Evolutionary conservation across 1,140 invertebrate genomes (phyloP).

Genomic region (Dendrolimus punctatus): DNA sequence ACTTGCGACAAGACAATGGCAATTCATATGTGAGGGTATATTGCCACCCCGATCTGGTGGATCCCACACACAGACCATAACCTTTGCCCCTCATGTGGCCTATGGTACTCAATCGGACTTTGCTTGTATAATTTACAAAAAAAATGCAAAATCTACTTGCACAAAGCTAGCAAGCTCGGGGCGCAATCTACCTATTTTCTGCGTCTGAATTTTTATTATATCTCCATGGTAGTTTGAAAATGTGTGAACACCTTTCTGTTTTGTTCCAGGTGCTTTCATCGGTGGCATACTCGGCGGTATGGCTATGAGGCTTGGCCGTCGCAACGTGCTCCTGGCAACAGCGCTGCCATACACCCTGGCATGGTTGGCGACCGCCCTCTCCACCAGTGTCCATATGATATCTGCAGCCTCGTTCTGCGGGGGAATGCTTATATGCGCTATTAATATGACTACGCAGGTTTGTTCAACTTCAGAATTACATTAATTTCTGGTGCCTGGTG

Average conservation of each 20-base stretch:
- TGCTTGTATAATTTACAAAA: too few relatives aligned
- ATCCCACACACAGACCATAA: too few relatives aligned
- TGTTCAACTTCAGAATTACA: neutral
- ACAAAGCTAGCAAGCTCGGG: too few relatives aligned
- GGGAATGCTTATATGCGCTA: conserved; percentile 79
- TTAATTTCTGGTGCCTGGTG: neutral
- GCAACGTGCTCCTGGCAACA: conserved; percentile 77
- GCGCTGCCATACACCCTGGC: conserved; percentile 81
- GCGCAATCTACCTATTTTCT: too few relatives aligned
- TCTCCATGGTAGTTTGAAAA: neutral
- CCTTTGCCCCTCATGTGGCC: too few relatives aligned
- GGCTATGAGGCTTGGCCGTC: conserved; percentile 81
- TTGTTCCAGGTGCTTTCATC: conserved; percentile 76
- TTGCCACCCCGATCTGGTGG: too few relatives aligned
- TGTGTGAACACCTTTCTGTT: neutral
- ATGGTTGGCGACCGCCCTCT: conserved; percentile 84
- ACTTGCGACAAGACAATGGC: too few relatives aligned
- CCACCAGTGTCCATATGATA: conserved; percentile 82
- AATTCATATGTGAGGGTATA: too few relatives aligned
- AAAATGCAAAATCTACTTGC: too few relatives aligned
- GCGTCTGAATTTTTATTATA: neutral
- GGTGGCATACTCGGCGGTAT: conserved; percentile 83
- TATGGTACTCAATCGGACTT: too few relatives aligned
- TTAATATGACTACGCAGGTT: conserved; percentile 77
- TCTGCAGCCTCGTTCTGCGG: conserved; percentile 84